Evolutionary conservation across 2,797 vertebrate genomes (phyloP).

Genomic region (Lutjanus argentimaculatus): DNA sequence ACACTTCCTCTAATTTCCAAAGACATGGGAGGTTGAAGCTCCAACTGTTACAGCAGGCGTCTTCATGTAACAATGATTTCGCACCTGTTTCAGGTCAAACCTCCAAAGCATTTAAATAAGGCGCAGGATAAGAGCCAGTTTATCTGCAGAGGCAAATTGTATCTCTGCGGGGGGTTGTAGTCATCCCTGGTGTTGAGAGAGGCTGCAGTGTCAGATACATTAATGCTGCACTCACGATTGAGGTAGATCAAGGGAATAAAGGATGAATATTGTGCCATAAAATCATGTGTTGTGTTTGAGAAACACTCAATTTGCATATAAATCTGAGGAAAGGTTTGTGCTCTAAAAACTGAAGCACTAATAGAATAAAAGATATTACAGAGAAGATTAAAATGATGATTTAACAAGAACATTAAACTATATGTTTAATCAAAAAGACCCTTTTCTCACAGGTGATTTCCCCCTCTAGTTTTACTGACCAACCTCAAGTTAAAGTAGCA

Average conservation of each 20-base stretch:
- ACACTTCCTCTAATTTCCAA: conserved; percentile 38
- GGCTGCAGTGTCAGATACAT: conserved; percentile 5
- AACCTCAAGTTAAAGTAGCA: not conserved
- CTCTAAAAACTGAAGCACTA: not conserved
- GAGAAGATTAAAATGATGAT: not conserved
- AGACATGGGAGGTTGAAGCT: conserved; percentile 30
- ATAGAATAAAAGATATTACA: not conserved
- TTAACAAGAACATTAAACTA: not conserved
- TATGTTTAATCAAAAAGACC: not conserved
- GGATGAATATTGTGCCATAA: not conserved
- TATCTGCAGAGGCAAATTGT: conserved; percentile 47
- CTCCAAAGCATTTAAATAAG: conserved; percentile 50
- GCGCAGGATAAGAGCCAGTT: conserved; percentile 30
- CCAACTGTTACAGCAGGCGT: conserved; percentile 34
- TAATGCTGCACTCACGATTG: not conserved
- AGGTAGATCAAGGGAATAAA: conserved; percentile 12
- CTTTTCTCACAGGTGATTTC: not conserved
- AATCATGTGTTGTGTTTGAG: not conserved
- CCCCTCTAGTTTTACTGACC: not conserved
- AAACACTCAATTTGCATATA: not conserved
- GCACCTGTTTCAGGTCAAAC: conserved; percentile 46
- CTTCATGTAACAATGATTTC: conserved; percentile 49
- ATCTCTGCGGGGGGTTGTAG: conserved; percentile 33
- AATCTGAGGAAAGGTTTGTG: not conserved
- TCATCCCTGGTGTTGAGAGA: conserved; percentile 20